A percentile compares a stretch with the other conserved stretches of the same genome.
Conservation (phyloP, 2,888 invertebrate species). For the Pedicia rivosa region DNA sequence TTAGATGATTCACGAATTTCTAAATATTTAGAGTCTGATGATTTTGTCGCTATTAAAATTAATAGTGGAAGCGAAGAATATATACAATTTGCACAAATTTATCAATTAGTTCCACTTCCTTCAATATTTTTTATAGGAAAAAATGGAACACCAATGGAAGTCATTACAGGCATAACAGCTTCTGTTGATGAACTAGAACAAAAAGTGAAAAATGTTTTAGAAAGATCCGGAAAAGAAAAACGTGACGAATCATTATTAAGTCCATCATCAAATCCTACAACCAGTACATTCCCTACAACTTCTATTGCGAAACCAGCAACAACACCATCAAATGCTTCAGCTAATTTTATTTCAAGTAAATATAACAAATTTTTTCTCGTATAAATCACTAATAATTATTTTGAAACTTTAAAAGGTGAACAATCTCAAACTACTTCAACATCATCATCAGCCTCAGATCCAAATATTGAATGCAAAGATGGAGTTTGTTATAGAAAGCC, state of each 20-base stretch:
- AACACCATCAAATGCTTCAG: too few species aligned
- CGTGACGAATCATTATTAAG: too few species aligned
- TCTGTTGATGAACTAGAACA: constrained; percentile 39
- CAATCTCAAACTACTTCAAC: neutral
- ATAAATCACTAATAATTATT: neutral
- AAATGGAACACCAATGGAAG: constrained; percentile 64
- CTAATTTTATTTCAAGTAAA: too few species aligned
- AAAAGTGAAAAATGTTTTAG: constrained; percentile 46
- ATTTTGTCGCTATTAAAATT: constrained; percentile 64
- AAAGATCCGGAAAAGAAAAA: constrained; percentile 12
- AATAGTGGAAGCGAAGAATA: constrained; percentile 58
- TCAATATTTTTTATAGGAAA: constrained; percentile 77
- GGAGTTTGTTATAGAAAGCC: neutral
- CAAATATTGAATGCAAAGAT: neutral
- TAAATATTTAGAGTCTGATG: constrained; percentile 38
- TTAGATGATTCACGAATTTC: constrained; percentile 42
- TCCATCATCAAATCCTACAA: too few species aligned
- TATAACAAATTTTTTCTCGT: neutral
- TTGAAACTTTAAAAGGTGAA: neutral
- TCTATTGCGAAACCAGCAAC: neutral
- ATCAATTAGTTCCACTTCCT: constrained; percentile 60
- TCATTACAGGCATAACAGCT: constrained; percentile 47
- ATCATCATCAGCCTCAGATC: neutral
- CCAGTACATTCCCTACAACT: neutral
- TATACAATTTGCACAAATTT: constrained; percentile 66